A percentile compares a stretch with the other conserved stretches of the same genome.
phyloP scores from a whole-genome alignment of 2,113 vertebrate genomes.

The Antechinus stuartii region DNA sequence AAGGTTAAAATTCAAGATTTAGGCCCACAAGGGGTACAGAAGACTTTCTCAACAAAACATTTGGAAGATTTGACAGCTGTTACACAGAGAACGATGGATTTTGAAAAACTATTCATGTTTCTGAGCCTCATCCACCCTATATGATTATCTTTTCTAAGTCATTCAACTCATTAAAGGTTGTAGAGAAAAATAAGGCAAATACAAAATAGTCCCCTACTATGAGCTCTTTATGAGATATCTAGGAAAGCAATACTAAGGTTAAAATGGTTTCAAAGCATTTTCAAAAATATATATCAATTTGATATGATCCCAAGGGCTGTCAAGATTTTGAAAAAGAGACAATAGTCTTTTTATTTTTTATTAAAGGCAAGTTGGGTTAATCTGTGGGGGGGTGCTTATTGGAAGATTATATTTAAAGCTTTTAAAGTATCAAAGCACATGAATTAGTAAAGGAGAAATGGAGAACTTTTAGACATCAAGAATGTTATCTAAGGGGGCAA shows the following conservation, averaged over 20 bases:
- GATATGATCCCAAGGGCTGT: background rate
- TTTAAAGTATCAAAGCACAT: background rate
- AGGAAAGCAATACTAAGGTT: background rate
- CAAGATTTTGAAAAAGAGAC: background rate
- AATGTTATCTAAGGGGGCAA: background rate
- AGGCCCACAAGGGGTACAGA: background rate
- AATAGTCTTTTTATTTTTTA: background rate
- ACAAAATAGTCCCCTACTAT: background rate
- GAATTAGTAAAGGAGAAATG: background rate
- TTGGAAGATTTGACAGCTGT: background rate
- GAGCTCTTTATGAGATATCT: background rate
- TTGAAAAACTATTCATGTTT: background rate
- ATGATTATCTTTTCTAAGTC: background rate
- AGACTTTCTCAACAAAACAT: background rate
- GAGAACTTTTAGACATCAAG: background rate
- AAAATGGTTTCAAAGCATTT: background rate
- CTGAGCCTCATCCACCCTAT: background rate
- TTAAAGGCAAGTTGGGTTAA: background rate
- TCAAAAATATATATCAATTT: background rate
- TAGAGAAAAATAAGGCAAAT: background rate
- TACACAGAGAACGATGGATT: background rate
- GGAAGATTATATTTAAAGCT: background rate
- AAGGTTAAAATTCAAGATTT: background rate
- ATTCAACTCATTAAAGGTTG: background rate
- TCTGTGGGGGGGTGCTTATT: background rate